These are phyloP conservation scores for Drosophila kurseongensis DNA, from an alignment of 1,140 invertebrate genomes.

Conservation along the genomic window DNA sequence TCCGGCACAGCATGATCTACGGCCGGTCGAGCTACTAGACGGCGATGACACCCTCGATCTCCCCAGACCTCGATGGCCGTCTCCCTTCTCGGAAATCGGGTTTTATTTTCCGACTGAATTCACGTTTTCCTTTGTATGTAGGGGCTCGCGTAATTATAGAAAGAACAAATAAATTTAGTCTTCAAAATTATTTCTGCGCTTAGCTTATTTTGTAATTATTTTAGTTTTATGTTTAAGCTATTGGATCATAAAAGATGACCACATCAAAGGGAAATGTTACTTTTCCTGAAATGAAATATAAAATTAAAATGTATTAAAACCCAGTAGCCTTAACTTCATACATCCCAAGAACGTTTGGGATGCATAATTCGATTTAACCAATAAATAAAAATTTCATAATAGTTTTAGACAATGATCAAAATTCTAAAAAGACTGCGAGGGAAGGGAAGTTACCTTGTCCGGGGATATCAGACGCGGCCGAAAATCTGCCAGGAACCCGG, in stretches of 20 bases:
- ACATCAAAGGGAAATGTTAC: too few relatives aligned
- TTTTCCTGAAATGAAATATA: too few relatives aligned
- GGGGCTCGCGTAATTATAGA: background rate
- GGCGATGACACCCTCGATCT: too few relatives aligned
- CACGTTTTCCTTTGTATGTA: background rate
- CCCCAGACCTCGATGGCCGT: too few relatives aligned
- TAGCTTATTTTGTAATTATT: background rate
- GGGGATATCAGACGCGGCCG: background rate
- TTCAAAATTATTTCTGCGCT: background rate
- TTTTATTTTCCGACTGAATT: background rate
- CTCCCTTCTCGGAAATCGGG: too few relatives aligned
- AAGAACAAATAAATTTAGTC: background rate
- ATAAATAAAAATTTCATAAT: slow-evolving; percentile 1
- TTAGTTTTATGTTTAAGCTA: too few relatives aligned
- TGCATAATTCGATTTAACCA: background rate
- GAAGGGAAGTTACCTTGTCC: background rate
- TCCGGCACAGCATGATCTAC: slow-evolving; percentile 60
- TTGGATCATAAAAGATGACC: too few relatives aligned
- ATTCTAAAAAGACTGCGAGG: background rate
- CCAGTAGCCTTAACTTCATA: background rate
- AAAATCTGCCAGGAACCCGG: background rate
- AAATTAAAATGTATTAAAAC: too few relatives aligned
- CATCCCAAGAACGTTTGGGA: slow-evolving; percentile 2
- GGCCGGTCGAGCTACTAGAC: slow-evolving; percentile 29
- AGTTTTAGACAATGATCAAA: slow-evolving; percentile 3